Evolutionary conservation across 2,888 invertebrate genomes (phyloP).

Genomic region (Trisateles emortualis): DNA sequence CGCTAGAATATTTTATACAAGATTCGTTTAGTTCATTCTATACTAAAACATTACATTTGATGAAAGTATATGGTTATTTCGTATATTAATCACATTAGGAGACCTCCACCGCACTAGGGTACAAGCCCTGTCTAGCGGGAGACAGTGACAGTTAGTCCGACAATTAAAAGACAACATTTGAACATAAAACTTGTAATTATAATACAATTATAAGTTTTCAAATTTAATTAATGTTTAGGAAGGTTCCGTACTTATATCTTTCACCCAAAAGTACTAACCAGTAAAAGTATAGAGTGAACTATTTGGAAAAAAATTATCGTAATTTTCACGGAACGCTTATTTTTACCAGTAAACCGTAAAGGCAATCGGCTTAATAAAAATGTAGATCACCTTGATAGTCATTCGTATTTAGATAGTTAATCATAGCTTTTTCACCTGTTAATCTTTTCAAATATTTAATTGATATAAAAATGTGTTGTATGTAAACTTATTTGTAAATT

Average conservation of each 20-base stretch:
- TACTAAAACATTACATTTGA: background rate
- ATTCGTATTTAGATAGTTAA: slow-evolving; percentile 42
- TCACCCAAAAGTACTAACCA: too few species aligned
- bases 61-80: too few species aligned
- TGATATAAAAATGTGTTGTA: slow-evolving; percentile 31
- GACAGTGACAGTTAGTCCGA: too few species aligned
- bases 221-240: too few species aligned
- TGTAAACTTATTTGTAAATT: slow-evolving; percentile 8
- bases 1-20: slow-evolving; percentile 18
- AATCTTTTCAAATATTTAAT: slow-evolving; percentile 37
- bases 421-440: slow-evolving; percentile 43
- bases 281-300: slow-evolving; percentile 16
- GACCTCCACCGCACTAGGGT: too few species aligned
- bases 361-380: slow-evolving; percentile 18
- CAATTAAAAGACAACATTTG: too few species aligned
- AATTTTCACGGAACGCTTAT: slow-evolving; percentile 17
- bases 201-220: too few species aligned
- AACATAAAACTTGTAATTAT: too few species aligned
- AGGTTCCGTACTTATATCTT: too few species aligned
- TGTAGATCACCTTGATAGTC: slow-evolving; percentile 32
- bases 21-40: slow-evolving; percentile 17
- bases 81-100: too few species aligned
- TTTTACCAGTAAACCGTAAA: slow-evolving; percentile 18
- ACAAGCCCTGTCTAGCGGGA: too few species aligned
- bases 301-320: slow-evolving; percentile 14